These are phyloP conservation scores for Drosophila sordidula DNA, from an alignment of 2,888 invertebrate species.

Conservation along the genomic window DNA sequence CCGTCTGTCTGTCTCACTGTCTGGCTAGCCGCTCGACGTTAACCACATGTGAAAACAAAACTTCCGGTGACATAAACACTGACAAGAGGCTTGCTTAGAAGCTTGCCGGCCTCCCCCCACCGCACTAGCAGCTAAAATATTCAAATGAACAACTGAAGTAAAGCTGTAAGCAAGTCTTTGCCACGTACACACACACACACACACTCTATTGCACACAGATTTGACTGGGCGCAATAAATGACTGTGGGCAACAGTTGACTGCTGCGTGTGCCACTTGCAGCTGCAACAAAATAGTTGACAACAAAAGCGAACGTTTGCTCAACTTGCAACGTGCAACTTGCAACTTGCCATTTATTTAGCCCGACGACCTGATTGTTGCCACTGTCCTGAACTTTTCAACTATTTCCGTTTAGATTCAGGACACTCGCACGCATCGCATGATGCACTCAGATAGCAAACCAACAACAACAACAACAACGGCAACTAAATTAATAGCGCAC, in stretches of 20 bases:
- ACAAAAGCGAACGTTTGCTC: conserved; percentile 62
- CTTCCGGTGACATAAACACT: conserved; percentile 80
- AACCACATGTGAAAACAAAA: conserved; percentile 81
- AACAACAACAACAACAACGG: conserved; percentile 14
- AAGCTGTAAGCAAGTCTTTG: conserved; percentile 46
- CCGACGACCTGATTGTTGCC: conserved; percentile 58
- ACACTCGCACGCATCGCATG: conserved; percentile 35
- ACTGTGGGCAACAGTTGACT: conserved; percentile 34
- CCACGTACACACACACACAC: conserved; percentile 9
- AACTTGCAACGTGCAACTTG: conserved; percentile 25
- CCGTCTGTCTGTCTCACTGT: conserved; percentile 30
- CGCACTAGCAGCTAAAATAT: conserved; percentile 74
- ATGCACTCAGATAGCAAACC: background rate
- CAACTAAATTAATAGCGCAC: conserved; percentile 51
- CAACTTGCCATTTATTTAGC: conserved; percentile 23
- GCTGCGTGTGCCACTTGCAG: conserved; percentile 49
- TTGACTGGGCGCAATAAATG: conserved; percentile 35
- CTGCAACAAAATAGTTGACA: conserved; percentile 69
- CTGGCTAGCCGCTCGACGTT: conserved; percentile 67
- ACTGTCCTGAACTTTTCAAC: conserved; percentile 70
- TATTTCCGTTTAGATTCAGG: conserved; percentile 60
- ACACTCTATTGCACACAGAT: conserved; percentile 6
- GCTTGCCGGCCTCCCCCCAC: conserved; percentile 11
- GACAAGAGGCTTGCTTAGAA: conserved; percentile 77
- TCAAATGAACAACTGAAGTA: conserved; percentile 73